Evolutionary conservation across 2,113 vertebrate species (phyloP).

Genomic region (Eudyptes chrysolophus): DNA sequence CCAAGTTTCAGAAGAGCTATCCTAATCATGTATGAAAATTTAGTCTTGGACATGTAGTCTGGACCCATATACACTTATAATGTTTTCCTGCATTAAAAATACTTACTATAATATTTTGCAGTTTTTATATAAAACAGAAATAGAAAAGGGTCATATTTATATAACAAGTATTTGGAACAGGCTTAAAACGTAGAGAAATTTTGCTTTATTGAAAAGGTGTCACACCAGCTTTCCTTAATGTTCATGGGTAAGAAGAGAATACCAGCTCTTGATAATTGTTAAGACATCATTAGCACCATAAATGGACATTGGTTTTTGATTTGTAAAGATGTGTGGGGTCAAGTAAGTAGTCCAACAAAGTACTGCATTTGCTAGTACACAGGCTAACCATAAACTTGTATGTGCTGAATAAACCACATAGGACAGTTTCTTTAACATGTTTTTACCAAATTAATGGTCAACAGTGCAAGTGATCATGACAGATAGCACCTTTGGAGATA

Average conservation of each 20-base stretch:
- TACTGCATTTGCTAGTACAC: neutral
- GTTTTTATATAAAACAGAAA: neutral
- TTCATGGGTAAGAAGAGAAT: neutral
- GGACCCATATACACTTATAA: neutral
- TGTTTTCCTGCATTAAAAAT: neutral
- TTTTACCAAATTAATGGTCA: neutral
- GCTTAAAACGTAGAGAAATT: neutral
- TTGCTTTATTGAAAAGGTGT: slow-evolving; percentile 33
- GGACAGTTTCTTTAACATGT: neutral
- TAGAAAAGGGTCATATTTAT: neutral
- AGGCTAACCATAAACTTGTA: neutral
- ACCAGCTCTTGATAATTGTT: neutral
- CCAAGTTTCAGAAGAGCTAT: neutral
- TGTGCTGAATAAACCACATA: neutral
- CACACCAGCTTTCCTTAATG: neutral
- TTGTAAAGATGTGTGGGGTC: neutral
- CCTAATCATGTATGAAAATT: neutral
- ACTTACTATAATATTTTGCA: neutral
- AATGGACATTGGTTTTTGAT: neutral
- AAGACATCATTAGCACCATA: slow-evolving; percentile 44
- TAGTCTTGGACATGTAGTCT: neutral
- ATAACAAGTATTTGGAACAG: slow-evolving; percentile 20
- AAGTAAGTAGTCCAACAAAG: neutral
- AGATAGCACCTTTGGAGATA: slow-evolving; percentile 21
- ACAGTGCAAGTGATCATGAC: neutral